Base-by-base conservation (phyloP, 2,113 vertebrate genomes). In the Salvator merianae region DNA sequence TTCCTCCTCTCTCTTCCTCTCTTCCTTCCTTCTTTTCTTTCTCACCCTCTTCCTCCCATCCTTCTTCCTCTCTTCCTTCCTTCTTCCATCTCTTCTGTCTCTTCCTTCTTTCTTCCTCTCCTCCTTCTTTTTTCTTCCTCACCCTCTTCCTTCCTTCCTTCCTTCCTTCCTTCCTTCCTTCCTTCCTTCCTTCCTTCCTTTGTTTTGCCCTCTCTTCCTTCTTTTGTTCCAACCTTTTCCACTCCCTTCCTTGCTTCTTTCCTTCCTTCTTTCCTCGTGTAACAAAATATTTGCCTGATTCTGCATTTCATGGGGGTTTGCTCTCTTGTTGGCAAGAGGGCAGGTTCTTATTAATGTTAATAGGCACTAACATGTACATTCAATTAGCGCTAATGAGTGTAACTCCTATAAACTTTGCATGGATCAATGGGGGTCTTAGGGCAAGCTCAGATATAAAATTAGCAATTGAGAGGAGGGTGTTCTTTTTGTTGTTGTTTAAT, bases 251-350 rank as follows among this genome's bases (percentile, higher is more conserved):
- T n/a, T 22, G 34, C 7, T 30, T 4, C 18, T 6, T 20, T 82
- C 83, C 28, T 72, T 77, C 77, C 71, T 66, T 87, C 62, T 88
- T 24, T 2, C 47, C 85, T 26, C 36, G 47, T 50, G 76, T 70
- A 65, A 9, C 43, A 47, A 7, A n/a, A 47, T 47, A 5, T 47
- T 47, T 47, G 43, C 43, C 10, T 9, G 10, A 9, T 47, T 47
- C 43, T 47, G 24, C 3, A 7, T 24, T 88, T 83, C 28, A 6
- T 2, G 7, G 43, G 30, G 50, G 8, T 5, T 24, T 84, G 2
- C 32, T 84, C 77, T 76, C 40, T 36, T 90, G 66, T n/a, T 18
- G 22, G 81, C 79, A 10, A 53, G n/a, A 2, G 24, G 38, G 18
- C 50, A 79, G 78, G 10, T 71, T 76, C 70, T 1, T 2, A 2